These are phyloP conservation scores for Microtus richardsoni DNA, from an alignment of 2,113 vertebrate genomes.

Conservation along the genomic window DNA sequence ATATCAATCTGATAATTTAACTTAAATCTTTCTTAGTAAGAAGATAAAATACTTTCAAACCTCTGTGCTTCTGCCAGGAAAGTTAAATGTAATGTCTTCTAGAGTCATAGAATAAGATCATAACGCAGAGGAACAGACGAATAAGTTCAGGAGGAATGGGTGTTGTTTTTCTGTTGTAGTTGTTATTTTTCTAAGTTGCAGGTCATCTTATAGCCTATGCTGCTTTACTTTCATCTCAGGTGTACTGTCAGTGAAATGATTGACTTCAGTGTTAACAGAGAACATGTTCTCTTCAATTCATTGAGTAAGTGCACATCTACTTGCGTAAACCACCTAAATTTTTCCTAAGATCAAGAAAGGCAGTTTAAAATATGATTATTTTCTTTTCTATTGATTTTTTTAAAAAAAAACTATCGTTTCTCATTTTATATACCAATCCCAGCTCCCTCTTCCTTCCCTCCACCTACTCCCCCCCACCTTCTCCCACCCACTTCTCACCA, in stretches of 20 bases:
- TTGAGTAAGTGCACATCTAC: not conserved
- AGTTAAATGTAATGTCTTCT: not conserved
- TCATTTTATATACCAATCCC: too few relatives aligned
- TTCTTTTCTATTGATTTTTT: too few relatives aligned
- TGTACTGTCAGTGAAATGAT: not conserved
- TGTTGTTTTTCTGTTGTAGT: not conserved
- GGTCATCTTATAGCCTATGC: not conserved
- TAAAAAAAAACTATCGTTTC: too few relatives aligned
- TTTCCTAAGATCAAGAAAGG: not conserved
- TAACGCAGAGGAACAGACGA: not conserved
- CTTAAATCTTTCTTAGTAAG: conserved; percentile 29
- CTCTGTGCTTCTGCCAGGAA: not conserved
- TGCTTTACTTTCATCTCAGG: not conserved
- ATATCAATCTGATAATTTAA: conserved; percentile 51
- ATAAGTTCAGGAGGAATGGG: not conserved
- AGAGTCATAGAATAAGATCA: not conserved
- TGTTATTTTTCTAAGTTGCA: not conserved
- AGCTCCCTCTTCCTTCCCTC: too few relatives aligned
- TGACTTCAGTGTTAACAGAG: not conserved
- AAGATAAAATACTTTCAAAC: conserved; percentile 38
- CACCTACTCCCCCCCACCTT: too few relatives aligned
- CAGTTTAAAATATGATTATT: not conserved
- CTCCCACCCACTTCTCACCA: too few relatives aligned
- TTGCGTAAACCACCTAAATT: not conserved
- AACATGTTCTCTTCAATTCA: not conserved